Base-by-base conservation (phyloP, 1,140 invertebrate species). In the Episyrphus balteatus region DNA sequence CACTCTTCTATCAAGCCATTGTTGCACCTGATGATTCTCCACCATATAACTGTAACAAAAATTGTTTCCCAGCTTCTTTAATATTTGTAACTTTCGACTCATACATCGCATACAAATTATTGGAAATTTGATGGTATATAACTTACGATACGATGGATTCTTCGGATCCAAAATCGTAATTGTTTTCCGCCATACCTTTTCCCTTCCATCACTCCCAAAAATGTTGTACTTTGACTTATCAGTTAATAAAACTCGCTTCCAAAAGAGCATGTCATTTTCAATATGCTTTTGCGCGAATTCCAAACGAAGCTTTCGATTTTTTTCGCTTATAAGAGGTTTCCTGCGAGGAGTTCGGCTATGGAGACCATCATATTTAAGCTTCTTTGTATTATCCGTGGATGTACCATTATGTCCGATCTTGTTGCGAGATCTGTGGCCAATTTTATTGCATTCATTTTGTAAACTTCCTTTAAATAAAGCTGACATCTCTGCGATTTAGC, bases 151-250 rank as follows among this genome's bases (percentile, higher is more conserved):
- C n/a, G n/a, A n/a, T 12, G 57, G 46, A 52, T 58, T 47, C 21
- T 51, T 26, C 13, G 37, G 34, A 18, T 49, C n/a, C 13, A 50
- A 40, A 31, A 36, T 46, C n/a, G 46, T 49, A 30, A 49, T 42
- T 36, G 18, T 15, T 49, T 49, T 51, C n/a, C 53, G 33, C 51
- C 55, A 53, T 42, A 48, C 45, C 18, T 36, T 44, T 41, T 8
- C 15, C 17, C 30, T 46, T 6, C 51, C 42, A 53, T 56, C 41
- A 17, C 21, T 30, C 6, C 46, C 50, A 48, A 52, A 54, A 47
- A 56, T 50, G 19, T 55, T 55, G 33, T 54, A 59, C 54, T 54
- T 60, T n/a, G 46, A 42, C 49, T 60, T 49, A 42, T 60, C 58
- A 30, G 54, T 52, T 49, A 51, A 57, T 26, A 57, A 48, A 15